Conservation (phyloP, 1,140 invertebrate genomes). For the Euura lappo region DNA sequence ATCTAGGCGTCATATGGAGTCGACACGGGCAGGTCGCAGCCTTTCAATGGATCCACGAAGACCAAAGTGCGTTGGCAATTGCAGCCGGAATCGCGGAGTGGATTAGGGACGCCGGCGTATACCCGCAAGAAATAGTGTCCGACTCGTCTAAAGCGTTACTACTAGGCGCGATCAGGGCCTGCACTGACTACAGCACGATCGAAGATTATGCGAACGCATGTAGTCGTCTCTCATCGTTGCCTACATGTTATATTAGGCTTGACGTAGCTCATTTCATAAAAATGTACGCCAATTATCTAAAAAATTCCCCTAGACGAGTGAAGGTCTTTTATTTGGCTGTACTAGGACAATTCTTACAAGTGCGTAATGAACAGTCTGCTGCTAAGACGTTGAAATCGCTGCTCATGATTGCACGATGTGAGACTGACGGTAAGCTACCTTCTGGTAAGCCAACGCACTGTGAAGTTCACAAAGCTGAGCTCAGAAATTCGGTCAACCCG, state of each 20-base stretch:
- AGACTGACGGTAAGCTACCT: background rate
- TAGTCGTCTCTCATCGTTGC: background rate
- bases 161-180: background rate
- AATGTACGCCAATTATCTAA: constrained; percentile 16
- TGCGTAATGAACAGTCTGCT: background rate
- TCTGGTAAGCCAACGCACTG: background rate
- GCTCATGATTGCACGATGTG: background rate
- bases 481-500: constrained; percentile 3
- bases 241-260: constrained; percentile 19
- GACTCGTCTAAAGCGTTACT: constrained; percentile 20
- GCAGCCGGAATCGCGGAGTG: background rate
- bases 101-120: no score
- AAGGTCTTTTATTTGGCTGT: constrained; percentile 10
- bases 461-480: background rate
- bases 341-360: constrained; percentile 14
- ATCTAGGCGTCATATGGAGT: background rate
- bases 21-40: background rate
- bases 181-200: constrained; percentile 16
- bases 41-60: background rate
- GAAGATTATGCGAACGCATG: constrained; percentile 21
- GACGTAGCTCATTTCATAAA: constrained; percentile 26
- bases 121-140: constrained; percentile 8
- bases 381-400: constrained; percentile 2
- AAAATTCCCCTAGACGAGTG: background rate
- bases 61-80: background rate